Conservation (phyloP, 2,888 invertebrate genomes). For the Folsomia candida region DNA sequence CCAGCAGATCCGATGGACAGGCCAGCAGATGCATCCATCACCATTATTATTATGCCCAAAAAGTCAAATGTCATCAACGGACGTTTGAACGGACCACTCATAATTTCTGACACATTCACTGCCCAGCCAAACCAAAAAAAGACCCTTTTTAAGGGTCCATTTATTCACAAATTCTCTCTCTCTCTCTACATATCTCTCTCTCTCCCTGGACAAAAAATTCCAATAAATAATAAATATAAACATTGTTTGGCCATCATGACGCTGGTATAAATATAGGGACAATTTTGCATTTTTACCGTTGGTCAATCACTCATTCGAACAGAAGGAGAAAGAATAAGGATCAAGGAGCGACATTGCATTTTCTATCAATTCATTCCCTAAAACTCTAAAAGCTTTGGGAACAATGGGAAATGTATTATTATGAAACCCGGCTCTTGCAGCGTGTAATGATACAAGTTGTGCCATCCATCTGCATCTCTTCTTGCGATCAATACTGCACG, state of each 20-base stretch:
- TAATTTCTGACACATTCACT: conserved; percentile 3
- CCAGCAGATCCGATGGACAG: conserved; percentile 2
- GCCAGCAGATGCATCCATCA: conserved; percentile 5
- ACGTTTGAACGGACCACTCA: conserved; percentile 1
- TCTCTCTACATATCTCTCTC: no score
- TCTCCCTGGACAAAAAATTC: background rate
- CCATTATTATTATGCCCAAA: conserved; percentile 4
- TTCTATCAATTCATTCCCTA: background rate
- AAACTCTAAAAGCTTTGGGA: background rate
- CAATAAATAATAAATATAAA: background rate
- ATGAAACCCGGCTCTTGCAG: no score
- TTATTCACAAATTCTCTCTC: background rate
- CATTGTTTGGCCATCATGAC: background rate
- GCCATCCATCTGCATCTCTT: background rate
- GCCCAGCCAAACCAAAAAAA: background rate
- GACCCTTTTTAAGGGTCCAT: conserved; percentile 3
- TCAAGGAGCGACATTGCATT: background rate
- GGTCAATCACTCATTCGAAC: background rate
- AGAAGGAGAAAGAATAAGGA: no score
- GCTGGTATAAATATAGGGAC: background rate
- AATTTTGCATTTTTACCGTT: conserved; percentile 3
- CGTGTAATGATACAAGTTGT: no score
- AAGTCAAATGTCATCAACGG: conserved; percentile 8
- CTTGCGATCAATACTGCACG: background rate
- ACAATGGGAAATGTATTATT: background rate